Base-by-base conservation (phyloP, 2,888 invertebrate genomes). In the Heliconius erato region DNA sequence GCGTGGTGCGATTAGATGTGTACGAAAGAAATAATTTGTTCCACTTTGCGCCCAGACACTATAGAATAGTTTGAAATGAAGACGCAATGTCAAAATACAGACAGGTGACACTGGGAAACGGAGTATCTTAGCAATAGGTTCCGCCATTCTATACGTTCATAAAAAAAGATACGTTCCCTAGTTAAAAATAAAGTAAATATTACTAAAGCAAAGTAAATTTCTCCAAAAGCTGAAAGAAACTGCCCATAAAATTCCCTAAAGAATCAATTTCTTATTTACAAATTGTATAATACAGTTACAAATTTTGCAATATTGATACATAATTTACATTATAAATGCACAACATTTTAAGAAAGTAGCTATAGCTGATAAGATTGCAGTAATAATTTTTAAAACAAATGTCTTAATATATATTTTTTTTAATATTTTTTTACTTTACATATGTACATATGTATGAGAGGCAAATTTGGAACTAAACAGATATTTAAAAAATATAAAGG, bases 261-360 rank as follows among this genome's bases (percentile, higher is more conserved):
- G 9, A 69, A 54, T 54, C 40, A 69, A 69, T 69, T 71, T 28
- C 6, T 40, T n/a, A 71, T 40, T 71, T 71, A 71, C n/a, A 40
- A 71, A 71, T n/a, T 71, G 40, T 14, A 40, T n/a, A n/a, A 54
- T 44, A 72, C 72, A 72, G 72, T 44, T 44, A 72, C 72, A 44
- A 72, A 44, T 72, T 71, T 71, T n/a, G 40, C 14, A n/a, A 71
- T 40, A 40, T 71, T n/a, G n/a, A 5, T 72, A 67, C 72, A 72
- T 72, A 44, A 26, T 72, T 72, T 44, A 67, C 40, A 40, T 23
- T 14, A 72, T 16, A 72, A 72, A 44, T 71, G 71, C 12, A 26
- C 44, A 72, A 44, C 40, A 72, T 44, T 72, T n/a, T 44, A 72
- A 32, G 23, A 54, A 59, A 23, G 4, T 59, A 59, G 23, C 2